phyloP scores from a whole-genome alignment of 1,140 invertebrate genomes.

The Alviniconcha marisindica region DNA sequence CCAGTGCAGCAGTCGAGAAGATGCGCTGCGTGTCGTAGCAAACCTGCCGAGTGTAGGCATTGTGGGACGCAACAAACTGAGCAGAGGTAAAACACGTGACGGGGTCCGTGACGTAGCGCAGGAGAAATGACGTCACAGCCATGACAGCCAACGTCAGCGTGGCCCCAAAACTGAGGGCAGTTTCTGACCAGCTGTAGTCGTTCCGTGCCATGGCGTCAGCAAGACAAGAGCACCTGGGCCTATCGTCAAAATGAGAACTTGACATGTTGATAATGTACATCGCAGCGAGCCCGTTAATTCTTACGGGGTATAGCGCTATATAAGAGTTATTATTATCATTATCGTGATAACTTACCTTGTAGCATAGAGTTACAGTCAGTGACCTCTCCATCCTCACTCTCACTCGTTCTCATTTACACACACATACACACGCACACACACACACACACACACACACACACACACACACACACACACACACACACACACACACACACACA shows the following conservation, averaged over 20 bases:
- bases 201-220: neutral
- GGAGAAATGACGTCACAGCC: constrained; percentile 6
- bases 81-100: neutral
- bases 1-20: too few relatives aligned
- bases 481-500: constrained; percentile 23
- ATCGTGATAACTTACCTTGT: too few relatives aligned
- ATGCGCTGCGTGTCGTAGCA: neutral
- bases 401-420: neutral
- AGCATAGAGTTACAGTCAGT: too few relatives aligned
- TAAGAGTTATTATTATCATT: too few relatives aligned
- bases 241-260: too few relatives aligned
- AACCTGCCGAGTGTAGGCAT: neutral
- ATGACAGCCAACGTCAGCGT: neutral
- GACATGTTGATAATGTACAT: too few relatives aligned
- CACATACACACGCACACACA: neutral
- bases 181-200: constrained; percentile 4
- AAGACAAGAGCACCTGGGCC: too few relatives aligned
- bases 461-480: constrained; percentile 9
- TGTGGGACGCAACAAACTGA: neutral
- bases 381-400: too few relatives aligned
- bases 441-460: constrained; percentile 1
- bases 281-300: too few relatives aligned
- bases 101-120: constrained; percentile 14
- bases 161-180: neutral
- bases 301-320: too few relatives aligned